Percentiles rank a stretch among this genome's conserved stretches.
phyloP scores from a whole-genome alignment of 1,140 invertebrate genomes.

The Colletes latitarsis region DNA sequence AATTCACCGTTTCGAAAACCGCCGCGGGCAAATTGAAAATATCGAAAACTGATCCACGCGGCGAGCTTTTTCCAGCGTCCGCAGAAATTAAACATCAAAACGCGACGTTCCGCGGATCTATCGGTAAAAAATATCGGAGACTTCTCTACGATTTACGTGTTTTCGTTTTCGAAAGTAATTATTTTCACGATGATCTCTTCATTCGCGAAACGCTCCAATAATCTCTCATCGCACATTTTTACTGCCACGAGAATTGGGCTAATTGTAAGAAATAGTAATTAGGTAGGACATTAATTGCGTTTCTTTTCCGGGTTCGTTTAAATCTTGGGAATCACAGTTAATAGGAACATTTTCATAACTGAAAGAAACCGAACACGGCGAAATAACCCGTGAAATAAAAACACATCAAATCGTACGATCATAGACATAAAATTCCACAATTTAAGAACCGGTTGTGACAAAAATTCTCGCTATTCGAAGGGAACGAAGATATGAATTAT shows the following conservation, averaged over 20 bases:
- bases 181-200: neutral
- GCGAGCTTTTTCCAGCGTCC: neutral
- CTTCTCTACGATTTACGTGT: too few species aligned
- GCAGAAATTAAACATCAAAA: neutral
- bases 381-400: neutral
- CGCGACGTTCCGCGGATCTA: neutral
- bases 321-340: constrained; percentile 18
- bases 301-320: constrained; percentile 27
- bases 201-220: neutral
- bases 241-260: constrained; percentile 17
- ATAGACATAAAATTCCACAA: neutral
- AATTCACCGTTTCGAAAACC: neutral
- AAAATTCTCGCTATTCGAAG: too few species aligned
- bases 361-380: neutral
- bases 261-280: constrained; percentile 43
- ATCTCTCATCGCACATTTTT: constrained; percentile 38
- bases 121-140: neutral
- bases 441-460: neutral
- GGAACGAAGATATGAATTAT: too few species aligned
- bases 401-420: neutral
- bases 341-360: constrained; percentile 22
- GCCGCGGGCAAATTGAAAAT: neutral
- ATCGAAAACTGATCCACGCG: too few species aligned
- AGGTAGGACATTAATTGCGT: constrained; percentile 42
- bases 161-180: too few species aligned